Evolutionary conservation across 35 echinoderm and acorn worm species (phyloP), one percentile per base, ranked within the genome.

Genomic region (Nesometra sesokonis): DNA sequence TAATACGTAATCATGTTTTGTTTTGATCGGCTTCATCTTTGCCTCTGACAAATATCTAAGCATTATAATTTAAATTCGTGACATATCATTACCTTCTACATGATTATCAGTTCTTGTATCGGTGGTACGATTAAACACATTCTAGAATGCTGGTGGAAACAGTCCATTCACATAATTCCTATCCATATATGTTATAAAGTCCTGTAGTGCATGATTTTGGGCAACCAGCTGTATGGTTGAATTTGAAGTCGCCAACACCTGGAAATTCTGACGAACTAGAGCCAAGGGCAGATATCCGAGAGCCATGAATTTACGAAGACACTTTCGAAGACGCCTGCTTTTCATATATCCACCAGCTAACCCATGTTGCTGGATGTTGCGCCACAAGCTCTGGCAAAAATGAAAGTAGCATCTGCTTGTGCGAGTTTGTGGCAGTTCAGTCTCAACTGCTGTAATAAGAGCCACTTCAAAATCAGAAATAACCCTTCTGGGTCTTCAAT

Each of bases 381-480:
- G 79, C 86, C 86, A 87, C 15, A 87, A 35, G 77, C 34, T 80
- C 13, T 87, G 76, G 29, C 8, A 35, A 77, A 87, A 87, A 34
- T 87, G 86, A n/a, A 80, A 87, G 35, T 87, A 87, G 40, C 87
- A 89, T 32, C 87, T 80, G 0, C 47, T 32, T 30, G 79, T 80
- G 3, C 8, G 9, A 17, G 77, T 43, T 33, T 47, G 11, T 19
- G 23, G 77, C 76, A 87, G 79, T 43, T 87, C 78, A 0, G 86
- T 87, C 39, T 87, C 77, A 30, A 11, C 31, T 77, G 67, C 86
- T 35, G 77, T 36, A 3, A 80, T 87, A 32, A 87, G n/a, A 30
- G 77, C 86, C 33, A 79, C 3, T 39, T 87, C 77, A 35, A 87
- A 80, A 78, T 87, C 86, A 13, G 19, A 31, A 15, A 79, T 43